Percentiles rank a stretch among this genome's conserved stretches.
Evolutionary conservation across 2,113 vertebrate species (phyloP).

Genomic region (Nanger granti): DNA sequence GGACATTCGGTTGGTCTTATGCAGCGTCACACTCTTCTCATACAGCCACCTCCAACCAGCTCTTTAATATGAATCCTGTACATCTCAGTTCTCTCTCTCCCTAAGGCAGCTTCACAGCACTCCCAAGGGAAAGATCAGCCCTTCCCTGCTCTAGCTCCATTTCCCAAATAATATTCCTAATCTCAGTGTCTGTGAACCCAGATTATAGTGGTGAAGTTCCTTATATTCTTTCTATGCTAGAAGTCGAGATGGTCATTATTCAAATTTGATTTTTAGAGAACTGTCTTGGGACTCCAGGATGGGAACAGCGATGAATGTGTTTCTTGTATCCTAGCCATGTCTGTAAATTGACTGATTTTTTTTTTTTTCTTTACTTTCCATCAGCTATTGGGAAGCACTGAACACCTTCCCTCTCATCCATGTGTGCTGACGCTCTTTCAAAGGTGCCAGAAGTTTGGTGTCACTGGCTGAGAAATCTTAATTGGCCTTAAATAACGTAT

Average conservation of each 20-base stretch:
- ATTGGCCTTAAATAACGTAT: conserved; percentile 43
- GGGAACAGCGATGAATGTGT: neutral
- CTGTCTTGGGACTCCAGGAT: neutral
- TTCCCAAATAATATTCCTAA: neutral
- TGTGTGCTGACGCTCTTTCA: conserved; percentile 6
- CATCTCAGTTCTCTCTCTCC: neutral
- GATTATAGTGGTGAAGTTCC: neutral
- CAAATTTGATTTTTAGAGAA: neutral
- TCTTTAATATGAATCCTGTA: neutral
- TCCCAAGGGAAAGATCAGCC: neutral
- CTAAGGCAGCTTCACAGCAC: neutral
- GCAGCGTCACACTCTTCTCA: neutral
- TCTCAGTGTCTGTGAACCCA: neutral
- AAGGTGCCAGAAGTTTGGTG: neutral
- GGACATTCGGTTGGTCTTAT: neutral
- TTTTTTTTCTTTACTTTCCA: neutral
- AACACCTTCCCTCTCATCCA: neutral
- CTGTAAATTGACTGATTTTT: neutral
- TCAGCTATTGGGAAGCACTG: neutral
- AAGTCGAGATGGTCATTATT: neutral
- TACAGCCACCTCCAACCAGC: neutral
- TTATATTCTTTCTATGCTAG: neutral
- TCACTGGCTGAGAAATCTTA: conserved; percentile 44
- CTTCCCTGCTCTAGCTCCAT: neutral
- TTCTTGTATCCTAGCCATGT: neutral